Conservation (phyloP, 1,140 invertebrate genomes). For the Pissodes strobi region DNA sequence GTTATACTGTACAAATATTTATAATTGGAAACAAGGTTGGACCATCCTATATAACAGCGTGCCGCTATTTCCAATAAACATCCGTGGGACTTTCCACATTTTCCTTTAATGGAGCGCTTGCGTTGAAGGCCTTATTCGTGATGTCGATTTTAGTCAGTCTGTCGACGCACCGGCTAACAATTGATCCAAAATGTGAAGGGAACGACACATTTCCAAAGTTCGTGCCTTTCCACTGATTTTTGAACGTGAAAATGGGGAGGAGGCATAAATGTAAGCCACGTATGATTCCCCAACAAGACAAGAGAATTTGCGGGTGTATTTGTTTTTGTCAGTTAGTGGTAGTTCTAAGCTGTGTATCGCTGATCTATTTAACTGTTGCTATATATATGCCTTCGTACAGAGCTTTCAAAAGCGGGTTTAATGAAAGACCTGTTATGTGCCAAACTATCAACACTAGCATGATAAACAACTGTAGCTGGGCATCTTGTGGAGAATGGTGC, state of each 20-base stretch:
- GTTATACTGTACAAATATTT: too few relatives aligned
- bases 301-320: constrained; percentile 85
- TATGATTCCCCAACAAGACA: constrained; percentile 82
- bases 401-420: constrained; percentile 81
- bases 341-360: constrained; percentile 81
- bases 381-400: constrained; percentile 84
- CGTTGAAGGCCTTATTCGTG: constrained; percentile 14
- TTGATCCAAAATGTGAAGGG: constrained; percentile 25
- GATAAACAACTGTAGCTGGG: constrained; percentile 82
- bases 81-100: constrained; percentile 8
- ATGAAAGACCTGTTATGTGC: constrained; percentile 83
- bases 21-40: too few relatives aligned
- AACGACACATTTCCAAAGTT: neutral
- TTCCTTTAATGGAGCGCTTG: constrained; percentile 21
- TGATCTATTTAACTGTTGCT: constrained; percentile 87
- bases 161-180: constrained; percentile 2
- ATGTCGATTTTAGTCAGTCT: constrained; percentile 21
- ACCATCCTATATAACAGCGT: too few relatives aligned
- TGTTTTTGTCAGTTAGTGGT: constrained; percentile 90
- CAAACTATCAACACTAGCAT: constrained; percentile 80
- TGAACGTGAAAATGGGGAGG: constrained; percentile 44
- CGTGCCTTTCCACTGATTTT: constrained; percentile 13
- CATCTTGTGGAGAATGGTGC: constrained; percentile 90
- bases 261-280: constrained; percentile 52
- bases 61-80: neutral